phyloP scores from a whole-genome alignment of 2,797 vertebrate genomes.

The Darevskia nairensis region DNA sequence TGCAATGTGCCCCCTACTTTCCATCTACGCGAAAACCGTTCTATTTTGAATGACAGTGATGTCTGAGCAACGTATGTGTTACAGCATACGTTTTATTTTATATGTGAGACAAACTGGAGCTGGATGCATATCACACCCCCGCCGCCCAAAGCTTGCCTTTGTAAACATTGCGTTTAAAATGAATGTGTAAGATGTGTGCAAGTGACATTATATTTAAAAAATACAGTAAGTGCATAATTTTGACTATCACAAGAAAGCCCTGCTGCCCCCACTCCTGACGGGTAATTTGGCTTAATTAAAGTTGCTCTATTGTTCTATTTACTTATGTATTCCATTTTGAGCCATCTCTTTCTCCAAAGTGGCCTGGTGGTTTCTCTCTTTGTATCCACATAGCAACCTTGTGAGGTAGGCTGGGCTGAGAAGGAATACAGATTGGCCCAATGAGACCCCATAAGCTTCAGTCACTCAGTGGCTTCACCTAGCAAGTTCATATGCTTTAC shows the following conservation, averaged over 20 bases:
- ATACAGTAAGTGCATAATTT: not conserved
- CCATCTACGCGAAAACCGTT: no score
- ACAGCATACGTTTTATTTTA: not conserved
- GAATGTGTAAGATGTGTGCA: not conserved
- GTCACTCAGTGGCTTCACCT: not conserved
- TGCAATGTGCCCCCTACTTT: no score
- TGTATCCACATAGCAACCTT: not conserved
- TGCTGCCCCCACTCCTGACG: not conserved
- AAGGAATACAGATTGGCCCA: not conserved
- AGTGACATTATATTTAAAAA: no score
- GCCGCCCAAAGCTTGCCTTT: no score
- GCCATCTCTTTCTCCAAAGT: not conserved
- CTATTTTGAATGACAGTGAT: not conserved
- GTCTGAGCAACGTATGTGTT: not conserved
- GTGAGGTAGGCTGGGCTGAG: not conserved
- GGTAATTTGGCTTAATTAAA: not conserved
- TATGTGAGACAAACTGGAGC: no score
- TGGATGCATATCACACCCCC: not conserved
- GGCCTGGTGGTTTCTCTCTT: not conserved
- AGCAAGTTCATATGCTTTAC: not conserved
- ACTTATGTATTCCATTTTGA: not conserved
- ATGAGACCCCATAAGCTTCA: not conserved
- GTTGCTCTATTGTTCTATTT: no score
- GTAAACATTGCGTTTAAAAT: not conserved
- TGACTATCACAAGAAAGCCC: no score